These are phyloP conservation scores for Deroptyus accipitrinus DNA, from an alignment of 2,113 vertebrate species.

Conservation along the genomic window DNA sequence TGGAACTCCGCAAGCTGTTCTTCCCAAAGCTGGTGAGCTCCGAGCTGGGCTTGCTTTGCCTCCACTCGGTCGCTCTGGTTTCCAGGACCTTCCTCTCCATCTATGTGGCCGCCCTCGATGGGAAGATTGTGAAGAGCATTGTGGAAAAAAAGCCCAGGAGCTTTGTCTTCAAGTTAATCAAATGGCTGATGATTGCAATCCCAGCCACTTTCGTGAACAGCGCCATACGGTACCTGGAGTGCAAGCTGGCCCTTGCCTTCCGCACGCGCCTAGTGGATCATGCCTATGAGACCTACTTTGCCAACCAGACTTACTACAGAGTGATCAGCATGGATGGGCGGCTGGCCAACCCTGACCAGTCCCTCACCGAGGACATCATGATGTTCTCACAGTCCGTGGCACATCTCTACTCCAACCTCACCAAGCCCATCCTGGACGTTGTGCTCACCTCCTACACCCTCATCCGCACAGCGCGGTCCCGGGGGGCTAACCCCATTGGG, in stretches of 20 bases:
- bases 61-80: constrained; percentile 93
- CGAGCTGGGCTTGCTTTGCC: constrained; percentile 88
- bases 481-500: constrained; percentile 89
- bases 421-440: constrained; percentile 96
- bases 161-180: constrained; percentile 87
- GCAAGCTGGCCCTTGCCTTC: constrained; percentile 94
- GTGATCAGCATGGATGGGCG: constrained; percentile 96
- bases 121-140: constrained; percentile 96
- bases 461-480: constrained; percentile 87
- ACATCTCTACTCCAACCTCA: constrained; percentile 97
- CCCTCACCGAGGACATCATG: constrained; percentile 95
- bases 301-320: constrained; percentile 93
- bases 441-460: constrained; percentile 95
- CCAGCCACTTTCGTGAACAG: constrained; percentile 99
- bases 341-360: constrained; percentile 95
- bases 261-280: constrained; percentile 91
- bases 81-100: constrained; percentile 97
- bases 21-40: constrained; percentile 86
- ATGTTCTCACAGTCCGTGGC: constrained; percentile 97
- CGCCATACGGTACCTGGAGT: constrained; percentile 93
- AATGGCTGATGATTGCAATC: constrained; percentile 96
- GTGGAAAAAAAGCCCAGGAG: constrained; percentile 90
- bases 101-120: constrained; percentile 93
- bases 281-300: constrained; percentile 93
- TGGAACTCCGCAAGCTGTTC: constrained; percentile 87